Percentiles rank a stretch among this genome's conserved stretches.
Conservation (phyloP, 1,140 invertebrate species). For the Drosophila sp. region DNA sequence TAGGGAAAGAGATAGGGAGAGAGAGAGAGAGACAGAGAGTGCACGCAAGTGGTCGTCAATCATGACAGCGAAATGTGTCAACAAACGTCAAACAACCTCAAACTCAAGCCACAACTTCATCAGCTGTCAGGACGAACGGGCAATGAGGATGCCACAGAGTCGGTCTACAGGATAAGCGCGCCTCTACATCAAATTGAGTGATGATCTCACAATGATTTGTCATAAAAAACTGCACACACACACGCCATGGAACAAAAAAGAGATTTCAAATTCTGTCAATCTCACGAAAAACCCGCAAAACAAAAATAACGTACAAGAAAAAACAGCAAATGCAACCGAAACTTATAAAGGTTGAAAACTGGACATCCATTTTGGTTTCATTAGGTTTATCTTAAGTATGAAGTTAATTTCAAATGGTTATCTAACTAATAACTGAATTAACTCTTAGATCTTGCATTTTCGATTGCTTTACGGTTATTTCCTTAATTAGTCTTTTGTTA, state of each 20-base stretch:
- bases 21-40: constrained; percentile 18
- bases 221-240: constrained; percentile 39
- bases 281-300: neutral
- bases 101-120: constrained; percentile 56
- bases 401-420: too few species aligned
- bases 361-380: too few species aligned
- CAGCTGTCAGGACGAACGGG: constrained; percentile 48
- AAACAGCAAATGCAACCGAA: neutral
- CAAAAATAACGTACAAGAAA: neutral
- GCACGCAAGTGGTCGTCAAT: constrained; percentile 62
- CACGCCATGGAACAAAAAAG: constrained; percentile 20
- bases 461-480: too few species aligned
- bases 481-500: too few species aligned
- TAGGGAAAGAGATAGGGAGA: constrained; percentile 6
- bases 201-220: constrained; percentile 73
- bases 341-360: neutral
- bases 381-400: too few species aligned
- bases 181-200: constrained; percentile 67
- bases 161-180: constrained; percentile 53
- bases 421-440: too few species aligned
- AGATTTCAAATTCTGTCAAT: constrained; percentile 26
- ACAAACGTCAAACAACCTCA: constrained; percentile 62
- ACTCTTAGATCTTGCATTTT: too few species aligned
- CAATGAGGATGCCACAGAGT: constrained; percentile 1
- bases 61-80: constrained; percentile 79